A percentile compares a stretch with the other conserved stretches of the same genome.
Evolutionary conservation across 2,888 invertebrate genomes (phyloP).

Genomic region (Dryadula phaetusa): DNA sequence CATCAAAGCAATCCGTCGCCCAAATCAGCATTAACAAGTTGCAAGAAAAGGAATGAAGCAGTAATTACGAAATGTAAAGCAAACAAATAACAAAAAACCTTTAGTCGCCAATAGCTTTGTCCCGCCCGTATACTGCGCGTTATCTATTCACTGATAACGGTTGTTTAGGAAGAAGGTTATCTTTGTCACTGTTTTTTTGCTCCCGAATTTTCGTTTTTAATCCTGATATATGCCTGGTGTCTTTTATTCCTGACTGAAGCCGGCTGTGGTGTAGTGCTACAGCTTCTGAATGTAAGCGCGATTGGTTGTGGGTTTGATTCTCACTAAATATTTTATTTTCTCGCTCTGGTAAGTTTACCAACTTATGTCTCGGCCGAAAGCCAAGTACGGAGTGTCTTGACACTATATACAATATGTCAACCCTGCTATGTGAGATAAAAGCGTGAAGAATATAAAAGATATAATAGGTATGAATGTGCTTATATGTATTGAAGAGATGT

Average conservation of each 20-base stretch:
- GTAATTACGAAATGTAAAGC: slow-evolving; percentile 16
- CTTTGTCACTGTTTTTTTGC: slow-evolving; percentile 9
- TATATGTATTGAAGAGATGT: too few relatives aligned
- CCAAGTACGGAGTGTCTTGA: too few relatives aligned
- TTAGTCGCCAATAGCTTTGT: not conserved
- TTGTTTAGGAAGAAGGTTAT: slow-evolving; percentile 16
- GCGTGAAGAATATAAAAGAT: too few relatives aligned
- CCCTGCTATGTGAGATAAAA: too few relatives aligned
- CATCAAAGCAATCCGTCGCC: not conserved
- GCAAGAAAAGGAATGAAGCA: not conserved
- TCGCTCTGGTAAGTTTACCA: too few relatives aligned
- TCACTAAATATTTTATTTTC: too few relatives aligned
- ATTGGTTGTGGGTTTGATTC: too few relatives aligned
- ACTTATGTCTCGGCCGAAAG: too few relatives aligned
- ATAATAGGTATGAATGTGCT: too few relatives aligned
- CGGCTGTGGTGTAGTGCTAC: too few relatives aligned
- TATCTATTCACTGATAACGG: slow-evolving; percentile 3
- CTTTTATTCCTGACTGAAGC: not conserved
- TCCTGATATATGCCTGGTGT: not conserved
- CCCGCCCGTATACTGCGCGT: slow-evolving; percentile 1
- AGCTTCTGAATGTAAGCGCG: too few relatives aligned
- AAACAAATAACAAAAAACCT: slow-evolving; percentile 6
- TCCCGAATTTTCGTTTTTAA: not conserved
- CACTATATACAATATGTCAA: too few relatives aligned
- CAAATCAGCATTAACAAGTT: not conserved